Base-by-base conservation (phyloP, 2,797 vertebrate genomes). In the Echiichthys vipera region DNA sequence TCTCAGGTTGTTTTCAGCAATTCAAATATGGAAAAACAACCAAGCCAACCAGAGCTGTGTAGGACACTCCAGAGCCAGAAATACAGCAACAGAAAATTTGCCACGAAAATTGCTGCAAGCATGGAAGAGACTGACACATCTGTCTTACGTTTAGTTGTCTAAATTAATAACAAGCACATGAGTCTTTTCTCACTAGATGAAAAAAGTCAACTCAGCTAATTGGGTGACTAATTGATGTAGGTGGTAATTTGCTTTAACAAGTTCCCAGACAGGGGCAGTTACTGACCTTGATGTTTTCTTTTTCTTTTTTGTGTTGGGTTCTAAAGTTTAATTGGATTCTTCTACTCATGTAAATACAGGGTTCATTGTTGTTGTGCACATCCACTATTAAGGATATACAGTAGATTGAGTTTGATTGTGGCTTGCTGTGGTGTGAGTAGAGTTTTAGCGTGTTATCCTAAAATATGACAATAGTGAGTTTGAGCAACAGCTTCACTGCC, bases 211-310 rank as follows among this genome's bases (percentile, higher is more conserved):
- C 36, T 66, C 34, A 46, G 49, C 53, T 66, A 75, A 80, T 45
- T 45, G 43, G 50, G 47, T 42, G 56, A 51, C 54, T 80, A 68
- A 79, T 80, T 83, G 75, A 56, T 78, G 50, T 56, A 72, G 70
- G 67, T 77, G 66, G 39, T 84, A 59, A 77, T 87, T 71, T 80
- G 55, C 40, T 65, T 65, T 68, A 50, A 83, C 51, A 65, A 77
- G 70, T 55, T 63, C 40, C 17, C 53, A 11, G 30, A 72, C 32
- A 29, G 36, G 45, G 42, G 53, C 39, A 64, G 69, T 12, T 18
- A 46, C 40, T 24, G 25, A n/a, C 42, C 53, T 62, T 34, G 45
- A n/a, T 34, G 43, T 37, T 12, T 13, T 0, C 5, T 17, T 29
- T 29, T 39, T 39, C 40, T 3, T 29, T 17, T 30, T 42, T 17